These are phyloP conservation scores for Sesamia inferens DNA, from an alignment of 2,888 invertebrate genomes.

Conservation along the genomic window DNA sequence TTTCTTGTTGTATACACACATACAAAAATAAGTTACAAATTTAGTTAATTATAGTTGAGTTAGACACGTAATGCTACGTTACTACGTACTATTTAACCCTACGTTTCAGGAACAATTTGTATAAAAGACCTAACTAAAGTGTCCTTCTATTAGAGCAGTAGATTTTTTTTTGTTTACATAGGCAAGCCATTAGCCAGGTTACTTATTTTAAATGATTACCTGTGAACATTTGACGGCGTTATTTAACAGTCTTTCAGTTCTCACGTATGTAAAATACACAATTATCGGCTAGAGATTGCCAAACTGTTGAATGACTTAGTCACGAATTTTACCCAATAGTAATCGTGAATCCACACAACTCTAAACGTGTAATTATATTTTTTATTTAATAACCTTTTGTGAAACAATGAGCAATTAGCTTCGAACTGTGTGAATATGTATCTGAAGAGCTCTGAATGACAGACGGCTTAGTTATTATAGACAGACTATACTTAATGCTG, in stretches of 20 bases:
- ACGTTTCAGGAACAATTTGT: too few species aligned
- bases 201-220: background rate
- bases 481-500: background rate
- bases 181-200: too few species aligned
- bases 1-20: background rate
- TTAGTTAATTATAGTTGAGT: too few species aligned
- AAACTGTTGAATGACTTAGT: slow-evolving; percentile 62
- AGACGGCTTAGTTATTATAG: slow-evolving; percentile 8
- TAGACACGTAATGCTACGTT: background rate
- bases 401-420: slow-evolving; percentile 60
- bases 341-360: slow-evolving; percentile 59
- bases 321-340: slow-evolving; percentile 65
- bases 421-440: slow-evolving; percentile 33
- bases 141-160: background rate
- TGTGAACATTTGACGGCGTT: background rate
- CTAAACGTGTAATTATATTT: slow-evolving; percentile 64
- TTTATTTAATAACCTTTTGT: slow-evolving; percentile 67
- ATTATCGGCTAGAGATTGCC: slow-evolving; percentile 63
- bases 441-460: slow-evolving; percentile 29
- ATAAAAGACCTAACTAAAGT: too few species aligned
- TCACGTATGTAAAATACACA: slow-evolving; percentile 36
- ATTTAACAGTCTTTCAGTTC: background rate
- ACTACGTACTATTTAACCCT: too few species aligned
- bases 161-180: too few species aligned
- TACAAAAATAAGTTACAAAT: too few species aligned